Base-by-base conservation (phyloP, 2,888 invertebrate species). In the Netelia fuscicornis region DNA sequence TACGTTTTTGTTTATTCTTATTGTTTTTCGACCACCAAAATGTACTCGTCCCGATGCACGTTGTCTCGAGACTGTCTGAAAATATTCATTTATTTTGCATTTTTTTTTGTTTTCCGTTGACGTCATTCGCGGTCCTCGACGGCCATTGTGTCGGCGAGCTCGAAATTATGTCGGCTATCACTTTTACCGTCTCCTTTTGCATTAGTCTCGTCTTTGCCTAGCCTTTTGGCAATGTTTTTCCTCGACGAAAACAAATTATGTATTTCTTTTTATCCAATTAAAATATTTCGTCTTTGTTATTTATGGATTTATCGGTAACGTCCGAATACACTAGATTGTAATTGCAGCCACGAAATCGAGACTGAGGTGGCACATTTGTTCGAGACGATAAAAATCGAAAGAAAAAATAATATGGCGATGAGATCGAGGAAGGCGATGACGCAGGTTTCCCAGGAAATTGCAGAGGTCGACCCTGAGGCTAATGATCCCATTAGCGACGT, bases 101-200 rank as follows among this genome's bases (percentile, higher is more conserved):
- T 62, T 25, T 62, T 17, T 37, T 23, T 44, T 56, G 17, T 30
- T 68, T 44, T 52, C 8, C 62, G 30, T 30, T 72, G 72, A 83
- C 68, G 83, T 83, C 78, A 78, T 52, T 58, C 17, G 67, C 23
- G 60, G 52, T 68, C 2, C 25, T 75, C 75, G 37, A 75, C 2
- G 25, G 42, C 20, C 42, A 42, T 65, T 42, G 30, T 17, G 17
- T 17, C 42, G 20, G 13, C 11, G 30, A 60, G 30, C 54, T 52
- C 44, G n/a, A 1, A 64, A 54, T 75, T 75, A 75, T 65, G 52
- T 52, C 8, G 52, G 17, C 8, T 58, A 58, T 44, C 58, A 58
- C 58, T 65, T 23, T 10, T 37, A 1, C 42, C 13, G 37, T 30
- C 65, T 65, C 44, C 52, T 20, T 65, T 79, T 25, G 71, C 75